phyloP scores from a whole-genome alignment of 2,888 invertebrate genomes.

The Limnephilus auricula region DNA sequence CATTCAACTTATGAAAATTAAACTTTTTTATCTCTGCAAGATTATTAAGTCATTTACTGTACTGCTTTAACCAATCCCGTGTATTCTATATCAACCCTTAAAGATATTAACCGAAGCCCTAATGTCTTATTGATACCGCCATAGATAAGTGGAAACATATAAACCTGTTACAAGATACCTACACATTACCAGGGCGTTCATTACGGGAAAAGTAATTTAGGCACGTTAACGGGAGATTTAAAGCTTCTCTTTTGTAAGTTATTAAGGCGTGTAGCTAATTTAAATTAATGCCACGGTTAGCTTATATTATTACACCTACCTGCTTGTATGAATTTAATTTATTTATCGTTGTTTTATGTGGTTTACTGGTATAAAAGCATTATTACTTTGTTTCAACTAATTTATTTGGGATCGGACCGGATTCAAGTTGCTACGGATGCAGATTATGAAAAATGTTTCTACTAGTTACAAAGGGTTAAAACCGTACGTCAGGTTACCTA shows the following conservation, averaged over 20 bases:
- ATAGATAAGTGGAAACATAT: slow-evolving; percentile 25
- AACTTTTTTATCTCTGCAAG: too few relatives aligned
- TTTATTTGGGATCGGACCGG: not conserved
- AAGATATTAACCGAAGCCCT: slow-evolving; percentile 43
- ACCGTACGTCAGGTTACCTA: too few relatives aligned
- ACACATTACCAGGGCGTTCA: slow-evolving; percentile 20
- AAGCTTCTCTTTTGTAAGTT: slow-evolving; percentile 23
- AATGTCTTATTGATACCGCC: slow-evolving; percentile 46
- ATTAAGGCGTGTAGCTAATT: not conserved
- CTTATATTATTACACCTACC: not conserved
- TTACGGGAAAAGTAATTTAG: slow-evolving; percentile 26
- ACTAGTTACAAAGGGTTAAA: too few relatives aligned
- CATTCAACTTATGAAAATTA: too few relatives aligned
- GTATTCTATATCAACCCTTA: not conserved
- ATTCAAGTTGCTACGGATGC: not conserved
- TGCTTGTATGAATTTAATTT: slow-evolving; percentile 15
- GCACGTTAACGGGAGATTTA: slow-evolving; percentile 33
- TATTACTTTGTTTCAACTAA: not conserved
- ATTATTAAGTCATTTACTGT: not conserved
- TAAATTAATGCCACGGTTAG: slow-evolving; percentile 9
- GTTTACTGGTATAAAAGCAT: not conserved
- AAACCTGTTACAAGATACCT: not conserved
- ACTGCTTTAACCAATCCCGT: not conserved
- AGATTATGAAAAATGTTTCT: too few relatives aligned
- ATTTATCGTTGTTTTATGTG: not conserved